Evolutionary conservation across 2,888 invertebrate genomes (phyloP).

Genomic region (Tipula lateralis): DNA sequence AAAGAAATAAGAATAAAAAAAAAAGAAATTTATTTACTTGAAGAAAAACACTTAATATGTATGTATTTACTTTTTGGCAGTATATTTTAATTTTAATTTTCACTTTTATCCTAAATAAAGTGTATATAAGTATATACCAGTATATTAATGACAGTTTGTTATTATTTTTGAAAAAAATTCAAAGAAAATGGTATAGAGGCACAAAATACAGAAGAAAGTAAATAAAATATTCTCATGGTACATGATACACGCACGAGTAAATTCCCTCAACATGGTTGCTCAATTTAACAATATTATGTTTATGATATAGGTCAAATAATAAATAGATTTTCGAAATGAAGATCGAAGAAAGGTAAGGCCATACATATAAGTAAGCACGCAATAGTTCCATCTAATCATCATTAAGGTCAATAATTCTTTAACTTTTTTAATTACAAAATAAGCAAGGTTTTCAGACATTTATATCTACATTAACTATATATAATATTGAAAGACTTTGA

Average conservation of each 20-base stretch:
- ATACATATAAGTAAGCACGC: not conserved
- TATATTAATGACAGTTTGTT: not conserved
- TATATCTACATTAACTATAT: not conserved
- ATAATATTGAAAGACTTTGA: not conserved
- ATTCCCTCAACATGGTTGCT: not conserved
- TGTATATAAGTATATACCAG: no score
- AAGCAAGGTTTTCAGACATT: not conserved
- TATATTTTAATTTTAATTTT: not conserved
- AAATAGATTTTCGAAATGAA: not conserved
- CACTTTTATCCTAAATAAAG: not conserved
- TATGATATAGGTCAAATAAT: not conserved
- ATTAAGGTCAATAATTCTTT: not conserved
- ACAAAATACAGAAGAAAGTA: not conserved
- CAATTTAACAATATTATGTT: not conserved
- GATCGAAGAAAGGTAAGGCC: not conserved
- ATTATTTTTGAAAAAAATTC: not conserved
- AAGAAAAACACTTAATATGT: not conserved
- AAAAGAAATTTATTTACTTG: not conserved
- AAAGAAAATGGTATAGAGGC: not conserved
- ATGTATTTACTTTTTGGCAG: not conserved
- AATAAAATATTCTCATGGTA: not conserved
- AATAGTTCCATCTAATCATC: not conserved
- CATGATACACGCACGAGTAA: not conserved
- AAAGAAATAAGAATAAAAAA: conserved; percentile 46
- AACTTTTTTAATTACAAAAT: not conserved